Evolutionary conservation across 2,888 invertebrate genomes (phyloP).

Genomic region (Cheilosia impressa): DNA sequence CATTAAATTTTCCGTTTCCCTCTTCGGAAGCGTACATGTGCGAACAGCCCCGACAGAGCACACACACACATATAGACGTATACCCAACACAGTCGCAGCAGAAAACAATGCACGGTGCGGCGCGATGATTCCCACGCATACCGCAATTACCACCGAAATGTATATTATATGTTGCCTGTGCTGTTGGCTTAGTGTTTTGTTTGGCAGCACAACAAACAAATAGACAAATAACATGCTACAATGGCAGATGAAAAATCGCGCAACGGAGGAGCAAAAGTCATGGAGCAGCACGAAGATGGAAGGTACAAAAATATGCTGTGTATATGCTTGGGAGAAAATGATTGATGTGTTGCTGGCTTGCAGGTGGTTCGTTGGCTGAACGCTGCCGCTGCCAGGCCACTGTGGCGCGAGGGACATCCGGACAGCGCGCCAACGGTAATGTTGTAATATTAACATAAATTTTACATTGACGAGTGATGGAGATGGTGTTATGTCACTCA

Average conservation of each 20-base stretch:
- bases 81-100: not conserved
- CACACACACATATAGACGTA: not conserved
- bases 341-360: conserved; percentile 68
- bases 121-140: conserved; percentile 68
- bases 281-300: conserved; percentile 27
- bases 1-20: conserved; percentile 48
- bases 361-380: conserved; percentile 61
- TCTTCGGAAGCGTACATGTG: not conserved
- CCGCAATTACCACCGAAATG: conserved; percentile 64
- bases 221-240: conserved; percentile 69
- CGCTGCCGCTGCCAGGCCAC: conserved; percentile 6
- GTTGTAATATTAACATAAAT: conserved; percentile 67
- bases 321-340: conserved; percentile 55
- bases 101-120: conserved; percentile 55
- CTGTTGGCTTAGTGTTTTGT: conserved; percentile 65
- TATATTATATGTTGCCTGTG: conserved; percentile 24
- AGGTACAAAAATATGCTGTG: conserved; percentile 23
- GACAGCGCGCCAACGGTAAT: conserved; percentile 42
- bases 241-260: conserved; percentile 55
- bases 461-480: conserved; percentile 65
- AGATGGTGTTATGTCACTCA: conserved; percentile 59
- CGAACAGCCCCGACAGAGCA: not conserved
- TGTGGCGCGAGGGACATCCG: conserved; percentile 24
- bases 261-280: conserved; percentile 29
- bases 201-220: conserved; percentile 66